These are phyloP conservation scores for Emberiza fucata DNA, from an alignment of 2,113 vertebrate genomes.

Conservation along the genomic window DNA sequence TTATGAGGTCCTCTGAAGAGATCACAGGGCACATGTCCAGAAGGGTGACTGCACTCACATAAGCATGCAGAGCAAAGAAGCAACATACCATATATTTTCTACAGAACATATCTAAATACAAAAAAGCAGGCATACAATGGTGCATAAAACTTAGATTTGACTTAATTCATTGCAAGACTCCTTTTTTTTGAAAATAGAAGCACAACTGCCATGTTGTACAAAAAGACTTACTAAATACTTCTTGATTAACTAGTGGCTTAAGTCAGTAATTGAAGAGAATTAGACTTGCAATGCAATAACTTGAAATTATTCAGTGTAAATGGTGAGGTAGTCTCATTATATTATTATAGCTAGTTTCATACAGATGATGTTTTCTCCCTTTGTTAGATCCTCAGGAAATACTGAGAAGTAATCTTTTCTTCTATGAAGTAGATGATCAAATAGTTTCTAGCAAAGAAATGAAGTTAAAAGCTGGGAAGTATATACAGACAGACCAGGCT, in stretches of 20 bases:
- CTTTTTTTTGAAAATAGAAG: not conserved
- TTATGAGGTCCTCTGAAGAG: not conserved
- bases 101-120: not conserved
- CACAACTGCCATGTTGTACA: not conserved
- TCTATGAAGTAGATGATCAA: not conserved
- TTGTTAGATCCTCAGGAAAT: not conserved
- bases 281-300: not conserved
- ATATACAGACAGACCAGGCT: not conserved
- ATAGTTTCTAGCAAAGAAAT: not conserved
- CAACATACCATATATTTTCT: not conserved
- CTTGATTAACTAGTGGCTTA: not conserved
- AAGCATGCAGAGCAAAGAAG: not conserved
- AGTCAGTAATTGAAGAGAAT: not conserved
- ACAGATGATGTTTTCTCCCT: not conserved
- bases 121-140: not conserved
- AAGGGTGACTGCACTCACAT: not conserved
- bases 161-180: not conserved
- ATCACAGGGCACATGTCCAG: not conserved
- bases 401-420: not conserved
- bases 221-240: not conserved
- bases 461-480: not conserved
- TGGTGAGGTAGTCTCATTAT: not conserved
- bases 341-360: not conserved
- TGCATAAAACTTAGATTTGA: not conserved
- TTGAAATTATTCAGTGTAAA: not conserved